Base-by-base conservation (phyloP, 2,113 vertebrate species). In the Spermophilus dauricus region DNA sequence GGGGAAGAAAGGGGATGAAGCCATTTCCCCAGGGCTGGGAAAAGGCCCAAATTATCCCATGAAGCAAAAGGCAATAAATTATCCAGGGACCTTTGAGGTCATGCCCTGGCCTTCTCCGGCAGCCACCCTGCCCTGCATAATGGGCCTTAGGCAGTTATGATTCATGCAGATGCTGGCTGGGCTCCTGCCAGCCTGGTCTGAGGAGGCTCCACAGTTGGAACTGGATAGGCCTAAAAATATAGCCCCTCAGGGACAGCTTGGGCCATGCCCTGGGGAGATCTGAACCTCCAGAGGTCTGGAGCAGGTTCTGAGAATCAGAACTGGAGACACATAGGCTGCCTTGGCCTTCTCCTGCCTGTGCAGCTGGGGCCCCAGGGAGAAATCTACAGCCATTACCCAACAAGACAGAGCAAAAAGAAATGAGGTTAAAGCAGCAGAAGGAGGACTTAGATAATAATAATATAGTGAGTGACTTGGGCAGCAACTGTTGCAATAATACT, bases 61-160 rank as follows among this genome's bases (percentile, higher is more conserved):
- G 76, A 96, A 84, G 39, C 89, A 80, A 97, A 92, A 94, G 76
- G 53, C 96, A 95, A 93, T 98, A 97, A 97, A 98, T 97, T 97
- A 96, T 65, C 85, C 58, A 92, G 84, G 37, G 95, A 90, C 95
- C 95, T 96, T 72, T 73, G 93, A 92, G 96, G 96, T 96, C 95
- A 69, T 89, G 72, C 45, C 85, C 77, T 17, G 65, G 69, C 89
- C 91, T 95, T 69, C 89, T 86, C 90, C 0, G 0, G 22, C 58
- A 87, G 92, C 37, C 61, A 48, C 96, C 48, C 80, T 85, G 96
- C 94, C 97, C 96, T 65, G 89, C 89, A 88, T 92, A 88, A 96
- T 97, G 96, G 97, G 84, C 89, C 53, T 11, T 13, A 13, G 78
- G 89, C 86, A 78, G 82, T 88, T 95, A 97, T 96, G 96, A 97